Conservation (phyloP, 2,113 vertebrate genomes). For the Thryonomys swinderianus region DNA sequence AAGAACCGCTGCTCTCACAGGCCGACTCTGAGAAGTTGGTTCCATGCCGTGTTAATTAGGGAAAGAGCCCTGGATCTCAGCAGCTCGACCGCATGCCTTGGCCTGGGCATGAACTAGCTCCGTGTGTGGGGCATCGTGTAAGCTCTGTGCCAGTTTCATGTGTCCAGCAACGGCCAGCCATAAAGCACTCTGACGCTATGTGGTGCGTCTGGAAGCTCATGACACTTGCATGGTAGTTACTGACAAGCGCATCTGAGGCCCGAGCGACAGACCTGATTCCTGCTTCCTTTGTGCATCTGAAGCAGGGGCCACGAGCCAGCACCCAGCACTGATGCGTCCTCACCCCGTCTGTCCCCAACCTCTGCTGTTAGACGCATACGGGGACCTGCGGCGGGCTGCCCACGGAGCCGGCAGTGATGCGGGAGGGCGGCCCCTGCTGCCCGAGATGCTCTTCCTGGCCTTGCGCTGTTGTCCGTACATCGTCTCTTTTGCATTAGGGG, state of each 20-base stretch:
- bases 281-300: background rate
- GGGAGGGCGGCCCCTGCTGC: background rate
- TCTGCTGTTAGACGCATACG: background rate
- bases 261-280: background rate
- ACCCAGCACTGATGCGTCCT: rapidly evolving
- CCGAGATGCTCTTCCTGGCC: background rate
- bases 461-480: background rate
- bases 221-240: background rate
- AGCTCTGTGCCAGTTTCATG: background rate
- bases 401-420: no score
- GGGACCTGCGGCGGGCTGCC: background rate
- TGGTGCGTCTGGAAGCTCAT: background rate
- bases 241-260: background rate
- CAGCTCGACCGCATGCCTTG: background rate
- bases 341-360: no score
- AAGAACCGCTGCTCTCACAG: no score
- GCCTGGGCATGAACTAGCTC: background rate
- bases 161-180: rapidly evolving
- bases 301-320: background rate
- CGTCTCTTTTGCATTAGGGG: background rate
- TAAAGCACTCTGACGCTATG: rapidly evolving
- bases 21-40: background rate
- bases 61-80: no score
- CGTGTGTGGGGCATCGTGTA: background rate
- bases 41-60: background rate